Conservation (phyloP, 2,888 invertebrate genomes). For the Archaeoteleia sp. region DNA sequence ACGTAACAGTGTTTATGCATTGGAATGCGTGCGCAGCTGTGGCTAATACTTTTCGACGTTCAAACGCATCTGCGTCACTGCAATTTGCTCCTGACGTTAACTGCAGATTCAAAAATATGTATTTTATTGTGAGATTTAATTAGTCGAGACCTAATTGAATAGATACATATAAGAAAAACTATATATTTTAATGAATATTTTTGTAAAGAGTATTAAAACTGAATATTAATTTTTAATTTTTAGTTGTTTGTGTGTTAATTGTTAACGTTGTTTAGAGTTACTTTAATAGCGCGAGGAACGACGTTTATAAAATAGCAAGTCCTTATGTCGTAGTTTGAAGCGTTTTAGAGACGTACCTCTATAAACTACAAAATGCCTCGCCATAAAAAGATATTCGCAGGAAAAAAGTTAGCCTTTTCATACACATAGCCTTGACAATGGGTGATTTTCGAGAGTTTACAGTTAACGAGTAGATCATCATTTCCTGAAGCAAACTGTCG, state of each 20-base stretch:
- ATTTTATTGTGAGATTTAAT: conserved; percentile 36
- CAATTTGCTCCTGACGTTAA: conserved; percentile 32
- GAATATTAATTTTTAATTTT: too few species aligned
- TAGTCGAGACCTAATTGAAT: too few species aligned
- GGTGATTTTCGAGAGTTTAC: conserved; percentile 34
- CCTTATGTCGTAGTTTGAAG: conserved; percentile 23
- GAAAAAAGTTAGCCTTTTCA: conserved; percentile 32
- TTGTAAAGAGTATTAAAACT: too few species aligned
- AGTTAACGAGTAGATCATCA: conserved; percentile 36
- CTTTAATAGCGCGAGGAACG: conserved; percentile 13
- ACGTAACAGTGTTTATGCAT: conserved; percentile 34
- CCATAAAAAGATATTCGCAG: conserved; percentile 40
- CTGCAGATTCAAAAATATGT: conserved; percentile 39
- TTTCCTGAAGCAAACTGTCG: conserved; percentile 20
- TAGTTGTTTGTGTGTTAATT: too few species aligned
- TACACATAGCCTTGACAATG: conserved; percentile 34
- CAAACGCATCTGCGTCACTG: conserved; percentile 47
- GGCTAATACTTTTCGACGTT: conserved; percentile 40
- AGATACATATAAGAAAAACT: too few species aligned
- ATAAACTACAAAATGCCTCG: conserved; percentile 36
- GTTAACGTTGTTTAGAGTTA: conserved; percentile 2
- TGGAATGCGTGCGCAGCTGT: conserved; percentile 37
- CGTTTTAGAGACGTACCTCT: conserved; percentile 24
- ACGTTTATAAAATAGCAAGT: conserved; percentile 17
- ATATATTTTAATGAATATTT: too few species aligned